Evolutionary conservation across 37 sponge, comb jelly and placozoan species (phyloP).

Genomic region (Theonella swinhoei): DNA sequence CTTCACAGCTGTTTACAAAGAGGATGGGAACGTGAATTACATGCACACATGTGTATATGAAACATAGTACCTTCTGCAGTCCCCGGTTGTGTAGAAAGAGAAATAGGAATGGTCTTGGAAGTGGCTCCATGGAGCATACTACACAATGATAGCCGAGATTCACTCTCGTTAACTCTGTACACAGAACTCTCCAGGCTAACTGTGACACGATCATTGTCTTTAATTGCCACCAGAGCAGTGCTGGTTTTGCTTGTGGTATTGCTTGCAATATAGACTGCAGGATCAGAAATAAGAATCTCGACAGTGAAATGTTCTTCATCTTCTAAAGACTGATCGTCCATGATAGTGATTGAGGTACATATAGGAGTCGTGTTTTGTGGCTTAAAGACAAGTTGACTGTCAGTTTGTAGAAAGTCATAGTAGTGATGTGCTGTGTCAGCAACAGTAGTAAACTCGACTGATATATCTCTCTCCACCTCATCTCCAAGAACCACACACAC

Average conservation of each 20-base stretch:
- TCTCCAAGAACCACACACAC: constrained; percentile 25
- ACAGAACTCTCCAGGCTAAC: not conserved
- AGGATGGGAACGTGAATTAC: too few relatives aligned
- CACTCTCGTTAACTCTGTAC: not conserved
- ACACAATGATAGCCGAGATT: not conserved
- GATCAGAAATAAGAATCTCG: not conserved
- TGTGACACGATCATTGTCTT: not conserved
- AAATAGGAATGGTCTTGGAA: not conserved
- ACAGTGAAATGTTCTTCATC: not conserved
- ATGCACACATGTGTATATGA: too few relatives aligned
- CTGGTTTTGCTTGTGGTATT: not conserved
- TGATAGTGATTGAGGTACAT: not conserved
- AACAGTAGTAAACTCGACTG: not conserved
- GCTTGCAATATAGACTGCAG: not conserved
- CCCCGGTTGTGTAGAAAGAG: not conserved
- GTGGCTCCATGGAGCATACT: not conserved
- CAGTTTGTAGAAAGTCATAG: not conserved
- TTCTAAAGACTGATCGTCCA: not conserved
- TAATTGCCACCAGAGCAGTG: not conserved
- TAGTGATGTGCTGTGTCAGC: not conserved
- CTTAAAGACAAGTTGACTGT: not conserved
- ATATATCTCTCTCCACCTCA: not conserved
- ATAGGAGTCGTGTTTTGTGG: not conserved
- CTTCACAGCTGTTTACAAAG: too few relatives aligned
- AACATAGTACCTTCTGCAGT: too few relatives aligned